These are phyloP conservation scores for Semaprochilodus insignis DNA, from an alignment of 2,797 vertebrate genomes.

Conservation along the genomic window DNA sequence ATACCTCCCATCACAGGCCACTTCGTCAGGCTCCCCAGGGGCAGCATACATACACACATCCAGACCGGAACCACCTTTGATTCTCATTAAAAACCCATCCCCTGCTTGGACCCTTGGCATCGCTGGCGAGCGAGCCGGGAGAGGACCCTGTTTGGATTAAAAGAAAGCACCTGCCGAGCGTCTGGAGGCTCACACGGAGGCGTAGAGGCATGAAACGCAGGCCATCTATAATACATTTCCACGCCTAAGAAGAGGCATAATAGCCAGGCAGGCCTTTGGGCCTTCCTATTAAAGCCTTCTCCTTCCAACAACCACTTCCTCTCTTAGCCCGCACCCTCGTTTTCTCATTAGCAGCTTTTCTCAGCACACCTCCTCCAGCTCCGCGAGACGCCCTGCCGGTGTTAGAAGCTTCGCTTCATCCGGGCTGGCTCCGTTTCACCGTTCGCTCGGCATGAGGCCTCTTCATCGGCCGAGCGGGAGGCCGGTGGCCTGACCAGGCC, in stretches of 20 bases:
- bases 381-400: constrained; percentile 45
- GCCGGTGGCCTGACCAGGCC: constrained; percentile 44
- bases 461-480: constrained; percentile 30
- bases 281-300: constrained; percentile 48
- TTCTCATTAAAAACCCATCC: constrained; percentile 76
- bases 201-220: constrained; percentile 53
- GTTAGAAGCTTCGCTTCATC: constrained; percentile 43
- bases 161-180: constrained; percentile 80
- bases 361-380: constrained; percentile 54
- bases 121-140: constrained; percentile 61
- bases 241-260: constrained; percentile 52
- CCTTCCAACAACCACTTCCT: constrained; percentile 45
- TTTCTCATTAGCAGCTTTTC: constrained; percentile 58
- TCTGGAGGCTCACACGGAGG: constrained; percentile 60
- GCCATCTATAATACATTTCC: constrained; percentile 62
- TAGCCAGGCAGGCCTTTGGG: constrained; percentile 45
- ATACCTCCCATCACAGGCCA: constrained; percentile 66
- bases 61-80: constrained; percentile 51
- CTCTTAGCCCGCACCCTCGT: constrained; percentile 30
- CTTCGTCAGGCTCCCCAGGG: constrained; percentile 69
- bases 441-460: constrained; percentile 43
- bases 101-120: constrained; percentile 69
- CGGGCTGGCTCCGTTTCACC: constrained; percentile 14
- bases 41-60: constrained; percentile 47
- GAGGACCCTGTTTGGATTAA: constrained; percentile 71